Conservation (phyloP, 2,888 invertebrate species). For the Morinoia aosen region DNA sequence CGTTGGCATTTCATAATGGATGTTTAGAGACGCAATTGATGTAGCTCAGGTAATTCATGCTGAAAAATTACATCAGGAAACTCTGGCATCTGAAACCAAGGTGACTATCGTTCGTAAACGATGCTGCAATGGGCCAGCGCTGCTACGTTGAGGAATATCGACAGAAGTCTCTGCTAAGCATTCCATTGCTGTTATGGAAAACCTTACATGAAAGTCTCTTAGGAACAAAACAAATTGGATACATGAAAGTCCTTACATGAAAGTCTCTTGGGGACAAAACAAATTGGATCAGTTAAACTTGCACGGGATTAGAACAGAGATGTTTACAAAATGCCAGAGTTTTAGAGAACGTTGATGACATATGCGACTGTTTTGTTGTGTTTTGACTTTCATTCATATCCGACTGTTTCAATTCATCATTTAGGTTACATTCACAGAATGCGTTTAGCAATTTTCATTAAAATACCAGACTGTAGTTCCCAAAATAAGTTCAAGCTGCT, state of each 20-base stretch:
- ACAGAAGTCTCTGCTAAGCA: not conserved
- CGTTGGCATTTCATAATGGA: not conserved
- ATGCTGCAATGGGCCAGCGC: not conserved
- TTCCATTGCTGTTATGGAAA: not conserved
- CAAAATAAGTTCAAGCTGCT: no score
- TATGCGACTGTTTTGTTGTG: no score
- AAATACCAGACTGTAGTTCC: no score
- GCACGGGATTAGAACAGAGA: no score
- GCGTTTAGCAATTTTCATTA: no score
- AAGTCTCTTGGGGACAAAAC: no score
- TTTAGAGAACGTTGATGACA: no score
- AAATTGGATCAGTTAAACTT: no score
- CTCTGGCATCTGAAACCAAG: not conserved
- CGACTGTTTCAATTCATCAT: no score
- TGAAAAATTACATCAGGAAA: not conserved
- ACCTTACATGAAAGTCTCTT: not conserved
- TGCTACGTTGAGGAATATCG: not conserved
- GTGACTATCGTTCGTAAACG: not conserved
- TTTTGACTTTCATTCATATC: no score
- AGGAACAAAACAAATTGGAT: not conserved
- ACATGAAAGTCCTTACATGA: not conserved
- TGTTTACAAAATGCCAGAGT: no score
- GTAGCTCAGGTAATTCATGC: not conserved
- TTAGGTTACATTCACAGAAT: no score
- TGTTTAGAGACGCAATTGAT: not conserved